These are phyloP conservation scores for Lucilia cuprina DNA, from an alignment of 1,140 invertebrate species.

Conservation along the genomic window DNA sequence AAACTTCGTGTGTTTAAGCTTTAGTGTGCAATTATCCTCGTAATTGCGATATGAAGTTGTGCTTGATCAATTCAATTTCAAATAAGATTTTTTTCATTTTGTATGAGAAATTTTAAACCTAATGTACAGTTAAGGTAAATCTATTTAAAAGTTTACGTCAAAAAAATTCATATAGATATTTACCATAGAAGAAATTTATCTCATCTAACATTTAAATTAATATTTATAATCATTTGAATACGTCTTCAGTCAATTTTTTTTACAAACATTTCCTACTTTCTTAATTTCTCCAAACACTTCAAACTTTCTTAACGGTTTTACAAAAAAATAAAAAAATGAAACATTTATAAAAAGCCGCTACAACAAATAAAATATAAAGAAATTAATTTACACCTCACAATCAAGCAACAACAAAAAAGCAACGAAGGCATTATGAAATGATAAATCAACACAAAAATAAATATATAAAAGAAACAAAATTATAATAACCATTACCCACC, in stretches of 20 bases:
- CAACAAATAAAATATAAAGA: neutral
- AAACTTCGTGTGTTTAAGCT: too few relatives aligned
- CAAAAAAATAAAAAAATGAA: neutral
- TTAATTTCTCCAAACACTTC: slow-evolving; percentile 7
- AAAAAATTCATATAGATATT: too few relatives aligned
- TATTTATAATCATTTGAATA: too few relatives aligned
- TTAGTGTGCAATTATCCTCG: too few relatives aligned
- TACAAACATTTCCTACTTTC: neutral
- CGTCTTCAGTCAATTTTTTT: neutral
- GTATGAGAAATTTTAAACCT: too few relatives aligned
- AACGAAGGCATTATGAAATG: slow-evolving; percentile 35
- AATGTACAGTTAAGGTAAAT: too few relatives aligned
- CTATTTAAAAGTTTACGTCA: too few relatives aligned
- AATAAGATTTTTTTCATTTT: too few relatives aligned
- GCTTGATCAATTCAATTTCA: too few relatives aligned
- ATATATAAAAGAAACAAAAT: neutral
- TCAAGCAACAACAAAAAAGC: slow-evolving; percentile 16
- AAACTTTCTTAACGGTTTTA: slow-evolving; percentile 17
- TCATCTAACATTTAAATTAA: too few relatives aligned
- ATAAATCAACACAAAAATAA: slow-evolving; percentile 24
- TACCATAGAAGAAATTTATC: too few relatives aligned
- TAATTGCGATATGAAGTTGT: too few relatives aligned
- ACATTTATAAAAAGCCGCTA: neutral
- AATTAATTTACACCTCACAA: neutral
- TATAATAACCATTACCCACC: slow-evolving; percentile 27